Evolutionary conservation across 2,113 vertebrate species (phyloP).

Genomic region (Amblyopsis rosae): DNA sequence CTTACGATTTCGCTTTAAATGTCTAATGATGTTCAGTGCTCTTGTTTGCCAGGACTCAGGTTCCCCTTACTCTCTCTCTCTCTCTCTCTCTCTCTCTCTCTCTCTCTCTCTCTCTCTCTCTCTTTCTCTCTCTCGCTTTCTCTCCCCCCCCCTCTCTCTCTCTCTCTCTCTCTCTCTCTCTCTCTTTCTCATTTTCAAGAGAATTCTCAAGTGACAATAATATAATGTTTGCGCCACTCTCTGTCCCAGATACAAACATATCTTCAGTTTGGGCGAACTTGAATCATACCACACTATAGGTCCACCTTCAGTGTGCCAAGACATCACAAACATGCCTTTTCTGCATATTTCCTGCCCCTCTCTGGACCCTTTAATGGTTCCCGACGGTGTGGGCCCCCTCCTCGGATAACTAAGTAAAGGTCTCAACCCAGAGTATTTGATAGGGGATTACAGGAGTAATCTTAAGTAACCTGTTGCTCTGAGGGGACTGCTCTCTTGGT

Average conservation of each 20-base stretch:
- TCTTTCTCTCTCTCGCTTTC: too few species aligned
- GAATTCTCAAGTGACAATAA: constrained; percentile 44
- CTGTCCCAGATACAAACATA: constrained; percentile 57
- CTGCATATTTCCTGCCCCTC: background rate
- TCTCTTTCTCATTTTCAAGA: background rate
- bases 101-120: too few species aligned
- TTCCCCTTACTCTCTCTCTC: too few species aligned
- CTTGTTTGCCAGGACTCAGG: background rate
- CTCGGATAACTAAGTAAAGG: constrained; percentile 22
- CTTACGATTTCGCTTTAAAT: constrained; percentile 12
- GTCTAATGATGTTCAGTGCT: constrained; percentile 5
- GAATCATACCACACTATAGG: constrained; percentile 11
- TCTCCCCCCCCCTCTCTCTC: too few species aligned
- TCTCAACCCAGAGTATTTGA: constrained; percentile 22
- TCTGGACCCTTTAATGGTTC: constrained; percentile 18
- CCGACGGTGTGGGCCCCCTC: constrained; percentile 15
- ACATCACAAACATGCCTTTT: constrained; percentile 1
- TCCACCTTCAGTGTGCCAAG: background rate
- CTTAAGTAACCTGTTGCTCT: constrained; percentile 39
- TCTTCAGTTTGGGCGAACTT: constrained; percentile 34
- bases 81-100: too few species aligned
- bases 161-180: too few species aligned
- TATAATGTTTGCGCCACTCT: constrained; percentile 30
- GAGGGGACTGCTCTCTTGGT: constrained; percentile 31
- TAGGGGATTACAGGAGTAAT: constrained; percentile 58